Evolutionary conservation across 2,113 vertebrate genomes (phyloP), one percentile per base, ranked within the genome.

Genomic region (Crotophaga sulcirostris): DNA sequence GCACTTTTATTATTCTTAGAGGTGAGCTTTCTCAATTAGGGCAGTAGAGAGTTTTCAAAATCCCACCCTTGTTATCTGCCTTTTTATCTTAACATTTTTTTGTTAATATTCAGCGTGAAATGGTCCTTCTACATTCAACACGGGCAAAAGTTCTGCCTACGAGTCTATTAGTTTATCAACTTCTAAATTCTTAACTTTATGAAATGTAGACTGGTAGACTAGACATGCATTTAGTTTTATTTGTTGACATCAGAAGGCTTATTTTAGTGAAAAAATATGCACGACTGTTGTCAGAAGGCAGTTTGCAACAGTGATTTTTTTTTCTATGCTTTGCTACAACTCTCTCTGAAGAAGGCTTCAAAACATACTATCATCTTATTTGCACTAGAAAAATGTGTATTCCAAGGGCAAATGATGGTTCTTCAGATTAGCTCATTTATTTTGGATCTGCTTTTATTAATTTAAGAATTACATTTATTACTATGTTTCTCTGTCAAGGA

Each of bases 231-330:
- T 82, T 20, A 6, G 3, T 49, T 82, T 67, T n/a, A 44, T 77
- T 77, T 87, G 42, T 28, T 36, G 14, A 21, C 7, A 55, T 49
- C 11, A 67, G 29, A 69, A 58, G 8, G 4, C 47, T 70, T 66
- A 28, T 72, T 58, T 60, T 33, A 49, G 4, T 38, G 29, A 58
- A 76, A n/a, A 54, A 36, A 34, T 17, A 45, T 9, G 9, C 34
- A 63, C 18, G 19, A 67, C 31, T 16, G 14, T 74, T 25, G 6
- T 68, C 4, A 62, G 49, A 56, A 0, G 1, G 8, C 7, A 56
- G 52, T 44, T 79, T n/a, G 11, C 20, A 28, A 49, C 16, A 42
- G 16, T 38, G 1, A 5, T 29, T 29, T 59, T 54, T 52, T n/a
- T 66, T 81, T 9, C 10, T 67, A 6, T 60, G 33, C 8, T 82